These are phyloP conservation scores for Spondyliosoma cantharus DNA, from an alignment of 2,797 vertebrate species.

Conservation along the genomic window DNA sequence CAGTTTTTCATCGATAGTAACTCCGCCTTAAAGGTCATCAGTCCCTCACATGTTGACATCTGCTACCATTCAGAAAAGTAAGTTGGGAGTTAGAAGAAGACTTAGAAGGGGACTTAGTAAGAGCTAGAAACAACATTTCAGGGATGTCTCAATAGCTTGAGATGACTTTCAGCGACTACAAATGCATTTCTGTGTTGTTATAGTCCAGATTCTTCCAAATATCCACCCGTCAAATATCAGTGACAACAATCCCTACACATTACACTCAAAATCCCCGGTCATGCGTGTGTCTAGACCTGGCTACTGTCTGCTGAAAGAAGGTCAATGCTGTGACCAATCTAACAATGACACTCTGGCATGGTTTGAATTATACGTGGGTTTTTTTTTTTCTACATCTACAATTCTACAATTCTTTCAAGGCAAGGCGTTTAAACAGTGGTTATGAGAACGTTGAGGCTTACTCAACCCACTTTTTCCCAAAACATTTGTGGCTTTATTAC, in stretches of 20 bases:
- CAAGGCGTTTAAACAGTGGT: slow-evolving; percentile 33
- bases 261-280: slow-evolving; percentile 74
- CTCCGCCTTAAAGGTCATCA: slow-evolving; percentile 15
- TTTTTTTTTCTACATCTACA: slow-evolving; percentile 27
- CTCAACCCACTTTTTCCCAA: slow-evolving; percentile 47
- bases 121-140: slow-evolving; percentile 32
- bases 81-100: slow-evolving; percentile 7
- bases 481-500: slow-evolving; percentile 34
- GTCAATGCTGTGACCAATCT: slow-evolving; percentile 52
- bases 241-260: slow-evolving; percentile 33
- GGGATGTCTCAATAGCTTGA: slow-evolving; percentile 49
- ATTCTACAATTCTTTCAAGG: slow-evolving; percentile 39
- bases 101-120: slow-evolving; percentile 4
- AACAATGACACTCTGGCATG: slow-evolving; percentile 23
- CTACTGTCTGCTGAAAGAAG: slow-evolving; percentile 54
- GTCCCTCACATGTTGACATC: slow-evolving; percentile 44
- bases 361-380: slow-evolving; percentile 25
- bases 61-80: slow-evolving; percentile 36
- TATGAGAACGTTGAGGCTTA: slow-evolving; percentile 22
- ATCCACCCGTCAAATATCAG: slow-evolving; percentile 53
- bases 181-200: slow-evolving; percentile 12
- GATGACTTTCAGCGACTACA: slow-evolving; percentile 57
- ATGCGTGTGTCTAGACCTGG: slow-evolving; percentile 59
- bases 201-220: slow-evolving; percentile 70
- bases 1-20: background rate